Conservation (phyloP, 2,888 invertebrate species). For the Crossocerus cetratus region DNA sequence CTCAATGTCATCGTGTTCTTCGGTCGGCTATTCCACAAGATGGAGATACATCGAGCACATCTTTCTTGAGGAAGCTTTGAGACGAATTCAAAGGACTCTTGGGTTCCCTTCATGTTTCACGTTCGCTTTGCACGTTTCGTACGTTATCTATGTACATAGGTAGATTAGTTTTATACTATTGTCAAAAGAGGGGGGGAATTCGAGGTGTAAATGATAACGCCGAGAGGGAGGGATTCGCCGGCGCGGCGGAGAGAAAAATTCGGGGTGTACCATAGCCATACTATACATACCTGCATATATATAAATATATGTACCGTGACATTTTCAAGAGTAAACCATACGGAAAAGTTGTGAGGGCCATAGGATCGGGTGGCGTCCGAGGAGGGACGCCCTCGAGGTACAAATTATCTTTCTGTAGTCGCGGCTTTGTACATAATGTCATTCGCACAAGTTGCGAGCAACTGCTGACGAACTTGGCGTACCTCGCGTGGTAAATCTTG, state of each 20-base stretch:
- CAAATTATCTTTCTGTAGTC: slow-evolving; percentile 44
- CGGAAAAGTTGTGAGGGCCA: too few species aligned
- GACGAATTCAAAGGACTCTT: slow-evolving; percentile 9
- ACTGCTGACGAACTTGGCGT: slow-evolving; percentile 9
- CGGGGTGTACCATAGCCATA: too few species aligned
- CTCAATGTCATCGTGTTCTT: too few species aligned
- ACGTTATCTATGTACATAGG: slow-evolving; percentile 72
- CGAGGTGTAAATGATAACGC: not conserved
- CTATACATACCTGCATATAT: too few species aligned
- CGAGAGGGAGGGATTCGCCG: not conserved
- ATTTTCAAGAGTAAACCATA: slow-evolving; percentile 27
- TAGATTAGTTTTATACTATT: slow-evolving; percentile 74
- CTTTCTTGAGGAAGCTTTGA: too few species aligned
- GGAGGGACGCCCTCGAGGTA: slow-evolving; percentile 20
- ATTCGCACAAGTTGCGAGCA: slow-evolving; percentile 7
- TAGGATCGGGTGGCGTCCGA: slow-evolving; percentile 22
- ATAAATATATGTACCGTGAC: slow-evolving; percentile 42
- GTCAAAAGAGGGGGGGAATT: slow-evolving; percentile 27
- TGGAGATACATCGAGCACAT: too few species aligned
- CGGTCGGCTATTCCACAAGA: too few species aligned
- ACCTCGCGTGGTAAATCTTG: not conserved
- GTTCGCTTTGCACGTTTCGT: slow-evolving; percentile 55
- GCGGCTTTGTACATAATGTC: slow-evolving; percentile 61
- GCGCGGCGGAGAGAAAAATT: not conserved
- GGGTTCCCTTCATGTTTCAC: slow-evolving; percentile 34